Evolutionary conservation across 2,888 invertebrate species (phyloP).

Genomic region (Agrilus biguttatus): DNA sequence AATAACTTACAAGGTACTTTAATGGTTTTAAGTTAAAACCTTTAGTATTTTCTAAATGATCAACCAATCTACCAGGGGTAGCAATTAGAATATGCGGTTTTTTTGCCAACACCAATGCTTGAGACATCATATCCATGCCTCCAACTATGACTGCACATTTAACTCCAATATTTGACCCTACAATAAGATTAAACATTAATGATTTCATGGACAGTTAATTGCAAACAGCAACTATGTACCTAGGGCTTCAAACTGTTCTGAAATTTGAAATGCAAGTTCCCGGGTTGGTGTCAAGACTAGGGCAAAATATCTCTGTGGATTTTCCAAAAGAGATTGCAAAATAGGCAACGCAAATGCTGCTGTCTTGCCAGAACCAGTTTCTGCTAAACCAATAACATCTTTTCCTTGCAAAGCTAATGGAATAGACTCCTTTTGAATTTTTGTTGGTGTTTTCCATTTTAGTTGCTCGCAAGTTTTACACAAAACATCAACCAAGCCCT

Average conservation of each 20-base stretch:
- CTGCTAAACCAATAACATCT: constrained; percentile 49
- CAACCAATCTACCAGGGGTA: constrained; percentile 88
- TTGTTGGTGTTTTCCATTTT: constrained; percentile 90
- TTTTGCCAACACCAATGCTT: constrained; percentile 78
- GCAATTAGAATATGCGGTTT: constrained; percentile 96
- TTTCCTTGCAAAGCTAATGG: constrained; percentile 81
- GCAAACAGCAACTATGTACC: constrained; percentile 38
- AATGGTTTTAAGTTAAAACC: constrained; percentile 85
- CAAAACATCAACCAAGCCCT: constrained; percentile 84
- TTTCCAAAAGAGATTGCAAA: constrained; percentile 75
- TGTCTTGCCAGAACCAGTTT: constrained; percentile 93
- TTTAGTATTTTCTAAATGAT: constrained; percentile 95
- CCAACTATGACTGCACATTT: constrained; percentile 95
- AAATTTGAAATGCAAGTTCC: constrained; percentile 96
- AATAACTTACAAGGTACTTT: constrained; percentile 63
- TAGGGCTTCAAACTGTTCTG: constrained; percentile 95
- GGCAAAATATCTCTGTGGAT: constrained; percentile 88
- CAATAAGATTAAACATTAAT: constrained; percentile 11
- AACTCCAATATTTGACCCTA: constrained; percentile 79
- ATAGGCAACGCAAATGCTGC: constrained; percentile 97
- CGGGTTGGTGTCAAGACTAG: constrained; percentile 90
- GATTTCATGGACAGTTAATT: not conserved
- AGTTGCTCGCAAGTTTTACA: constrained; percentile 83
- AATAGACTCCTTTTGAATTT: constrained; percentile 89
- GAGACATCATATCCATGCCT: constrained; percentile 97